These are phyloP conservation scores for Hypsopygia costalis DNA, from an alignment of 2,888 invertebrate species.

Conservation along the genomic window DNA sequence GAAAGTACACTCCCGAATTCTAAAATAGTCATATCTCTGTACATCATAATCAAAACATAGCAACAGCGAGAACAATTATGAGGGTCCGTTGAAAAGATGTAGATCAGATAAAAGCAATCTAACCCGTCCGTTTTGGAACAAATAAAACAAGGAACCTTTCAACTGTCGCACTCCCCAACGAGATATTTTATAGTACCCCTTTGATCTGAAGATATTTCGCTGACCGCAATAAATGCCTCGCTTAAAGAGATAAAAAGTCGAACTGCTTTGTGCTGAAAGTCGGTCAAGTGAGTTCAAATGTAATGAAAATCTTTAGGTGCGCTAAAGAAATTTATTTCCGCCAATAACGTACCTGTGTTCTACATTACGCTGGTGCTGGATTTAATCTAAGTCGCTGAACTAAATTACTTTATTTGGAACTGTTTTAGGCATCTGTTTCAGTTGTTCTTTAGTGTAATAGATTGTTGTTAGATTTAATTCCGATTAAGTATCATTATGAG, in stretches of 20 bases:
- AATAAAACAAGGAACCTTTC: slow-evolving; percentile 27
- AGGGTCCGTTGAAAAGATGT: slow-evolving; percentile 21
- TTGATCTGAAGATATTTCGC: slow-evolving; percentile 57
- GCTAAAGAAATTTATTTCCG: slow-evolving; percentile 50
- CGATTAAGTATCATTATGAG: no score
- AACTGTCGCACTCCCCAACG: slow-evolving; percentile 32
- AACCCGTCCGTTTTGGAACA: slow-evolving; percentile 21
- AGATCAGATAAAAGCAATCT: slow-evolving; percentile 26
- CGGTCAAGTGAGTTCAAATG: slow-evolving; percentile 59
- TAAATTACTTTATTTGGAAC: slow-evolving; percentile 10
- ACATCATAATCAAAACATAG: slow-evolving; percentile 31
- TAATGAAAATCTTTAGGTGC: slow-evolving; percentile 63
- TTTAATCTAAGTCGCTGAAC: slow-evolving; percentile 6
- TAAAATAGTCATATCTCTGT: slow-evolving; percentile 24
- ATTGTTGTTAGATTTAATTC: background rate
- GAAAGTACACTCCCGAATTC: slow-evolving; percentile 11
- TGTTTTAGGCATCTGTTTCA: slow-evolving; percentile 6
- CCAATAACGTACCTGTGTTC: slow-evolving; percentile 33
- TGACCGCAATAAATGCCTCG: slow-evolving; percentile 67
- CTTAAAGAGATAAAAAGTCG: slow-evolving; percentile 62
- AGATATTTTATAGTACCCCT: slow-evolving; percentile 47
- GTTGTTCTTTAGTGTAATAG: background rate
- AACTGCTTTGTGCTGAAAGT: slow-evolving; percentile 58
- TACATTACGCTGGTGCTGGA: background rate
- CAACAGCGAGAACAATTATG: slow-evolving; percentile 21